Base-by-base conservation (phyloP, 1,140 invertebrate species). In the Aporrectodea caliginosa region DNA sequence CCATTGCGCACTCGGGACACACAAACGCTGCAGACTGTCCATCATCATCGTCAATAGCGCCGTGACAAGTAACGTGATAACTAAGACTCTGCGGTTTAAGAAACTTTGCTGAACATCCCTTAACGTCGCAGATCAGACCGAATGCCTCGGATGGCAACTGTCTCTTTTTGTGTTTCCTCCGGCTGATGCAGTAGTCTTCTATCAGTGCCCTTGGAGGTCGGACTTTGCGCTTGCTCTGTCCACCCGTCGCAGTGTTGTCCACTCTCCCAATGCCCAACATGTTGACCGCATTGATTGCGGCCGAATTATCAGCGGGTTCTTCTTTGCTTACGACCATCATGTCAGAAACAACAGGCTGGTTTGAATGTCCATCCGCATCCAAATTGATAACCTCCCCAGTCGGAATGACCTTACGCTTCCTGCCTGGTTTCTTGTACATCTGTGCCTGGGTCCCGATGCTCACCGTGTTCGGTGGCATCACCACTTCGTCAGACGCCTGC, bases 1-100 rank as follows among this genome's bases (percentile, higher is more conserved):
- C 85, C 90, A 92, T 81, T 0, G 85, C 83, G 86, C 93, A 94
- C 84, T 93, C 92, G 0, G 90, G 90, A 88, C 93, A 94, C 16
- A 88, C 86, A 81, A 93, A 91, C 31, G 68, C 1, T 58, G 14
- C 58, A 30, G 90, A 82, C 90, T 88, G 78, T 87, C 88, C 73
- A 86, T 79, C 79, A 16, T 80, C 77, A 16, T 80, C 77, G 58
- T 83, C 79, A 29, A 31, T 32, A 16, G 82, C 77, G 27, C 79
- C 81, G 85, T 94, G 93, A 82, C 92, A 93, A 77, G 90, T 90
- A 2, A 88, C 83, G 82, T 92, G 91, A 82, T 91, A 90, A 1
- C 89, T 85, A 68, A 91, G 85, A 81, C 90, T 90, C 33, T 87
- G 86, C 1, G 86, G 78, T 35, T 86, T 86, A 78, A 84, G 85